Evolutionary conservation across 2,888 invertebrate species (phyloP).

Genomic region (Protonemura montana): DNA sequence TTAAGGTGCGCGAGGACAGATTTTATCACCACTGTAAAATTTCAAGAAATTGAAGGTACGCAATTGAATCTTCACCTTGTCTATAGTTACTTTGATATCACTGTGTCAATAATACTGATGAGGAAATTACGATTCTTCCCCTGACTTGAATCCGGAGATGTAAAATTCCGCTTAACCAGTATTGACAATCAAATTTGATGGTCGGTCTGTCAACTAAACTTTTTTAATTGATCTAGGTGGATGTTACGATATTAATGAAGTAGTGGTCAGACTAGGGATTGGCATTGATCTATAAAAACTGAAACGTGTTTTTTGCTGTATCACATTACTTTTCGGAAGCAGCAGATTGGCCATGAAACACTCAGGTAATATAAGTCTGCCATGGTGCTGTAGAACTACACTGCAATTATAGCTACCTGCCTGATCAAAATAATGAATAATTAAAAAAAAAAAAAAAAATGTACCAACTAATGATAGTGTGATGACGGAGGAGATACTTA

Average conservation of each 20-base stretch:
- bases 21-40: background rate
- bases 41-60: background rate
- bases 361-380: background rate
- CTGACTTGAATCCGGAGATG: too few relatives aligned
- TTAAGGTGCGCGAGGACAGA: background rate
- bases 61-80: background rate
- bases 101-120: too few relatives aligned
- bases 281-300: background rate
- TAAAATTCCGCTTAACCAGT: too few relatives aligned
- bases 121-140: too few relatives aligned
- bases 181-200: too few relatives aligned
- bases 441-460: background rate
- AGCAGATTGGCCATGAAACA: background rate
- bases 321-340: background rate
- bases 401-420: background rate
- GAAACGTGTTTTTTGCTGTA: background rate
- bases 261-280: background rate
- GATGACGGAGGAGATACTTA: background rate
- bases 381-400: background rate
- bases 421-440: background rate
- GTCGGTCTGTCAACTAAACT: too few relatives aligned
- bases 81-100: background rate
- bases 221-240: too few relatives aligned
- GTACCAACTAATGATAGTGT: background rate
- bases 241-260: too few relatives aligned